phyloP scores from a whole-genome alignment of 2,888 invertebrate species.

The Diadegma fenestrale region DNA sequence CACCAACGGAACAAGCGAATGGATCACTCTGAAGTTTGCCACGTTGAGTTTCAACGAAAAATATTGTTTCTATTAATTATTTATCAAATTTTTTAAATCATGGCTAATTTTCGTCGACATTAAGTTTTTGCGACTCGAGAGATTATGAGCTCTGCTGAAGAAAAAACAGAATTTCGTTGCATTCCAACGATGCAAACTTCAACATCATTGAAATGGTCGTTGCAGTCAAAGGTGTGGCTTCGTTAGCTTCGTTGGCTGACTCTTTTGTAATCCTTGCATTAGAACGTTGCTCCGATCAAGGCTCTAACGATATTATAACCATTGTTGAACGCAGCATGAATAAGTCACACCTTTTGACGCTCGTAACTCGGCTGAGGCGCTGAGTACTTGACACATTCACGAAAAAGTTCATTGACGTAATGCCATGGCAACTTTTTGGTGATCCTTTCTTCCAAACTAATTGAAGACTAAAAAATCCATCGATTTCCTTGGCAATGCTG shows the following conservation, averaged over 20 bases:
- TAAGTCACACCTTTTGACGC: not conserved
- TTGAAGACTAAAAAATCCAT: not conserved
- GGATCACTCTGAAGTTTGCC: not conserved
- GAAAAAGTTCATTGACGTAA: not conserved
- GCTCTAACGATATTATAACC: not conserved
- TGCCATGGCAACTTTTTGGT: not conserved
- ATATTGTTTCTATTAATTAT: not conserved
- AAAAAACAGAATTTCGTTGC: too few relatives aligned
- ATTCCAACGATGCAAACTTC: too few relatives aligned
- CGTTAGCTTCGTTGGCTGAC: constrained; percentile 5
- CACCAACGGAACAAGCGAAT: not conserved
- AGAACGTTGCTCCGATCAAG: not conserved
- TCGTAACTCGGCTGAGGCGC: not conserved
- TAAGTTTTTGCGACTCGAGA: too few relatives aligned
- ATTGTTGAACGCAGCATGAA: not conserved
- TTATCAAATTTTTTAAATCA: too few relatives aligned
- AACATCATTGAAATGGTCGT: not conserved
- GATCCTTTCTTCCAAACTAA: not conserved
- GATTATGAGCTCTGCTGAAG: too few relatives aligned
- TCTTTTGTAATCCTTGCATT: constrained; percentile 2
- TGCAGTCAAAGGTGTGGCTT: not conserved
- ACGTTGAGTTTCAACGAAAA: not conserved
- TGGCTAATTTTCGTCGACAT: too few relatives aligned
- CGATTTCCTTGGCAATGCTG: not conserved
- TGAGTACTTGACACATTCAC: not conserved